Evolutionary conservation across 2,113 vertebrate genomes (phyloP), one percentile per base, ranked within the genome.

Genomic region (Thomomys bottae): DNA sequence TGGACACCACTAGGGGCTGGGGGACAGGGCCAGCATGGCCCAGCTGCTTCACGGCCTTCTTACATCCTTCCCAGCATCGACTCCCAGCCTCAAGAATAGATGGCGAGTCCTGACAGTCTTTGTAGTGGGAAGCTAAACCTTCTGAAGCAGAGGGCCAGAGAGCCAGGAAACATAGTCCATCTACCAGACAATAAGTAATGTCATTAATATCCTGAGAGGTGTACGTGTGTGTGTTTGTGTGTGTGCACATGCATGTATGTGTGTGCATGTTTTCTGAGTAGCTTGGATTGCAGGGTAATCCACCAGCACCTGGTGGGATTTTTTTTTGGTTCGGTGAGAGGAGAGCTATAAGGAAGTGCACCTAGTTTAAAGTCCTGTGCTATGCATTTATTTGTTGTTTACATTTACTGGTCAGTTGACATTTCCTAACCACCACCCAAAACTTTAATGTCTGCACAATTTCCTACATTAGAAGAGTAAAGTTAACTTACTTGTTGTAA

Each of bases 1-100:
- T 81, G 99, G 99, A 7, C 98, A 99, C 95, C 97, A 98, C 34
- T 99, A 99, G 99, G 97, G 99, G 96, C n/a, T n/a, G n/a, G n/a
- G n/a, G 99, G 99, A 87, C 99, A 85, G 83, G 26, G 7, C n/a
- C 9, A 0, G 40, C 49, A n/a, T 0, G 40, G 4, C 17, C 49
- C 23, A 4, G 66, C 85, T 34, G 23, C 2, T 1, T n/a, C n/a
- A 2, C 2, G 0, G 8, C 32, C 68, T 70, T 26, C 9, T 15
- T 23, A 10, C 66, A 38, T 40, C 8, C 34, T 42, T 72, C 28
- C 7, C n/a, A 21, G 23, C 10, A 23, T 38, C 20, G 6, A 5
- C 23, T 54, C 18, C 28, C 42, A 21, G 61, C 40, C 5, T n/a
- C n/a, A n/a, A n/a, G n/a, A n/a, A n/a, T n/a, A n/a, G n/a, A n/a